Percentiles rank a stretch among this genome's conserved stretches.
Conservation (phyloP, 2,797 vertebrate species). For the Antennarius maculatus region DNA sequence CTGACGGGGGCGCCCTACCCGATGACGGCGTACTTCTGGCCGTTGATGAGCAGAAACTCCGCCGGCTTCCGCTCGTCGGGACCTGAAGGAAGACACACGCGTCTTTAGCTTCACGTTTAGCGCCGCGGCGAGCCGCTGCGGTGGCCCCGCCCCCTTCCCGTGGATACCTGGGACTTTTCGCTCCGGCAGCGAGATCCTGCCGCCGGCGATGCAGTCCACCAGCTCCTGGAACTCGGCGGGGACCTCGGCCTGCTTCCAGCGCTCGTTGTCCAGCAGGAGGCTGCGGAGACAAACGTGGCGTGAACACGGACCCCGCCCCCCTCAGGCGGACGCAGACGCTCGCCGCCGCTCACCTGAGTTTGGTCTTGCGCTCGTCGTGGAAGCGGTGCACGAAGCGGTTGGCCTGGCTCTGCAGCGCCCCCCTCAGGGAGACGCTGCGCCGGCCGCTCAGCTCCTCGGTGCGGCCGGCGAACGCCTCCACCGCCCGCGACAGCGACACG, state of each 20-base stretch:
- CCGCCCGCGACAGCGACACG: conserved; percentile 89
- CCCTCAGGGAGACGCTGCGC: conserved; percentile 90
- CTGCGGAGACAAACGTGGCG: conserved; percentile 63
- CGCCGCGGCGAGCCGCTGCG: too few species aligned
- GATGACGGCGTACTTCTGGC: conserved; percentile 94
- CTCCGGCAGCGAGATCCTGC: conserved; percentile 90
- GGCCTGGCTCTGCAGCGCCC: conserved; percentile 96
- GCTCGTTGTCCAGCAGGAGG: conserved; percentile 94
- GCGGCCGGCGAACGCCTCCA: conserved; percentile 90
- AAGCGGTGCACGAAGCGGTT: conserved; percentile 96
- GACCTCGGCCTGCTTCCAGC: conserved; percentile 98
- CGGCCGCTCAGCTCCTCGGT: conserved; percentile 91
- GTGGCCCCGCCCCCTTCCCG: too few species aligned
- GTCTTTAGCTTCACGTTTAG: too few species aligned
- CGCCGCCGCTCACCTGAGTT: conserved; percentile 85
- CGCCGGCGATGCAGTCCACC: conserved; percentile 92
- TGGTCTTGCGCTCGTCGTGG: conserved; percentile 96
- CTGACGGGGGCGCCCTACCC: conserved; percentile 82
- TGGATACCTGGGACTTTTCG: conserved; percentile 84
- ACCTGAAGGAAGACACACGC: conserved; percentile 61
- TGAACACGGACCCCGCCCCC: neutral
- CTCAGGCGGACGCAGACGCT: too few species aligned
- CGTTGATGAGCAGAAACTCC: conserved; percentile 90
- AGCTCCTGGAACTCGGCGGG: conserved; percentile 96
- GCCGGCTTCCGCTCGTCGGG: conserved; percentile 88